Evolutionary conservation across 1,140 invertebrate genomes (phyloP).

Genomic region (Colletes latitarsis): DNA sequence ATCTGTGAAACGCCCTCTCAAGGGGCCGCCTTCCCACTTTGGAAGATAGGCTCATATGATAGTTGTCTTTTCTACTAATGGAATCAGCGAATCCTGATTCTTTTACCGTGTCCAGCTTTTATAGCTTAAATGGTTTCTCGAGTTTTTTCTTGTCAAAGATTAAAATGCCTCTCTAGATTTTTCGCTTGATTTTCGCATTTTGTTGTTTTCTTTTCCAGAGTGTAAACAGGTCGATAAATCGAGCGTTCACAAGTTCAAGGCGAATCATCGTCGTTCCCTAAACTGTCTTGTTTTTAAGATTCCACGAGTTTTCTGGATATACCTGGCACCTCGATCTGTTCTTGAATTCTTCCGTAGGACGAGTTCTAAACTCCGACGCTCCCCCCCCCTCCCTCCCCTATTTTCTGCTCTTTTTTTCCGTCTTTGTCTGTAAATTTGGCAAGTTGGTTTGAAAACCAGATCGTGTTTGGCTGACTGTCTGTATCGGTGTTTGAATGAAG

Average conservation of each 20-base stretch:
- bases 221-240: slow-evolving; percentile 24
- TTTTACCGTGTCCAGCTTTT: no score
- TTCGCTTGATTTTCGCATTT: neutral
- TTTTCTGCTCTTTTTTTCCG: neutral
- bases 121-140: neutral
- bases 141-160: neutral
- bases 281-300: slow-evolving; percentile 52
- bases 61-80: no score
- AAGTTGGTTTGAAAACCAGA: neutral
- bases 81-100: no score
- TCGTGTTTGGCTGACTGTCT: neutral
- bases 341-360: slow-evolving; percentile 25
- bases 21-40: no score
- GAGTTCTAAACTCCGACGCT: neutral
- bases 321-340: slow-evolving; percentile 1
- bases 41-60: no score
- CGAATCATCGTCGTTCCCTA: slow-evolving; percentile 49
- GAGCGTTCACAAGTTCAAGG: slow-evolving; percentile 58
- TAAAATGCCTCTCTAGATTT: neutral
- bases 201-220: neutral
- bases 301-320: neutral
- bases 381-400: no score
- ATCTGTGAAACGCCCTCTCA: no score
- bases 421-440: neutral
- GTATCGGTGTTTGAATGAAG: neutral